phyloP scores from a whole-genome alignment of 2,888 invertebrate species.

The Lagria hirta region DNA sequence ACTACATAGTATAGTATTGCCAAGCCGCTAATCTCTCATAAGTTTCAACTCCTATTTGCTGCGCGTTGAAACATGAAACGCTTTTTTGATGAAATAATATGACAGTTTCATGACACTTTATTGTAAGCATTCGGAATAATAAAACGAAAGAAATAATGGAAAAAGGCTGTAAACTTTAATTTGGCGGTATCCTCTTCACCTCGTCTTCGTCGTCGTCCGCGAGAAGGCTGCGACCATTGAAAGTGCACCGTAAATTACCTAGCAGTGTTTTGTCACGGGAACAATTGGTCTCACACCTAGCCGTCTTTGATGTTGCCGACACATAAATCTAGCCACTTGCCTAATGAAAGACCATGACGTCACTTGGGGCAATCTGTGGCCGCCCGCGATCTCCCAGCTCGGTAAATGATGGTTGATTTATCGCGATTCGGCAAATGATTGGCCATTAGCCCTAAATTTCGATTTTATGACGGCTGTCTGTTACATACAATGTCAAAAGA shows the following conservation, averaged over 20 bases:
- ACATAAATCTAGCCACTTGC: constrained; percentile 57
- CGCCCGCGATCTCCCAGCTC: constrained; percentile 35
- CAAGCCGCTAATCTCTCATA: no score
- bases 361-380: constrained; percentile 34
- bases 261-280: constrained; percentile 57
- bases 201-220: constrained; percentile 2
- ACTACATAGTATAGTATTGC: no score
- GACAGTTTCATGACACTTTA: no score
- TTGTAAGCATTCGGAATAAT: no score
- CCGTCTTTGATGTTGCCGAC: constrained; percentile 54
- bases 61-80: no score
- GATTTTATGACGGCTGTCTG: constrained; percentile 9
- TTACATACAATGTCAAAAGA: constrained; percentile 4
- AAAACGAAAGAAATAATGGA: no score
- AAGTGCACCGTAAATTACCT: constrained; percentile 53
- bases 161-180: no score
- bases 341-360: constrained; percentile 54
- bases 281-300: constrained; percentile 58
- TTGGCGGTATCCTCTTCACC: no score
- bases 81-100: no score
- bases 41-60: no score
- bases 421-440: constrained; percentile 45
- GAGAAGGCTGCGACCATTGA: constrained; percentile 20
- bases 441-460: constrained; percentile 36
- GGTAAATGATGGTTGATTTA: constrained; percentile 53